phyloP scores from a whole-genome alignment of 2,888 invertebrate genomes.

The Cenopis cana region DNA sequence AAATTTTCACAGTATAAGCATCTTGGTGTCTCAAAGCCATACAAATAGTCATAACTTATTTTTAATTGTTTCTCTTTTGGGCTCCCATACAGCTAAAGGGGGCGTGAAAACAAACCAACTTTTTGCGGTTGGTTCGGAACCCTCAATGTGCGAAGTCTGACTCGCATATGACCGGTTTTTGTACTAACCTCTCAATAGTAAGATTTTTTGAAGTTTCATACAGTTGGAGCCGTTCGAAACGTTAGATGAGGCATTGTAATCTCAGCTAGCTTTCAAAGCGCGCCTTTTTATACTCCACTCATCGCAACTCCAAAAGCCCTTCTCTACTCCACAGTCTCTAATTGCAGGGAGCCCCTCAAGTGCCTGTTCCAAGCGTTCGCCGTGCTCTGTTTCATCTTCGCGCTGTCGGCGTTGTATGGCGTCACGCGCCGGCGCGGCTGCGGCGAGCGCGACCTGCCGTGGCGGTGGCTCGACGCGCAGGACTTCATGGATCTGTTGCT shows the following conservation, averaged over 20 bases:
- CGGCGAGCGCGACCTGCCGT: slow-evolving; percentile 60
- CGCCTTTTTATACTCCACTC: neutral
- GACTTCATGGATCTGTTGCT: slow-evolving; percentile 73
- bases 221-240: no score
- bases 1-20: no score
- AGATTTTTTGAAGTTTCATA: no score
- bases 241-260: neutral
- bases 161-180: no score
- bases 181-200: no score
- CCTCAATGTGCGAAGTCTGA: no score
- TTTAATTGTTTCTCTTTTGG: no score
- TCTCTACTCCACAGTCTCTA: slow-evolving; percentile 63
- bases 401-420: slow-evolving; percentile 64
- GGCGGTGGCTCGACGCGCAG: slow-evolving; percentile 72
- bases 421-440: slow-evolving; percentile 54
- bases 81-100: no score
- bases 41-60: no score
- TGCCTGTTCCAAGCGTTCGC: slow-evolving; percentile 77
- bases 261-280: neutral
- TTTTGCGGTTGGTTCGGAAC: no score
- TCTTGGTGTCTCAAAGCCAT: no score
- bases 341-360: slow-evolving; percentile 75
- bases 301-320: slow-evolving; percentile 31
- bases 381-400: slow-evolving; percentile 70
- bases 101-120: no score